phyloP scores from a whole-genome alignment of 1,140 invertebrate species.

The Apis mellifera region Amel_HAv3.1 CM009942.2:6054001-6054500 shows the following conservation, averaged over 20 bases:
- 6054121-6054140: neutral
- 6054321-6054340: neutral
- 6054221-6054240: slow-evolving; percentile 18
- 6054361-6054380: no score
- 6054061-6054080: slow-evolving; percentile 25
- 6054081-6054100: neutral
- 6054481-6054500: neutral
- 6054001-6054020: slow-evolving; percentile 27
- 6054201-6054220: slow-evolving; percentile 2
- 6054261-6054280: slow-evolving; percentile 63
- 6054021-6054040: slow-evolving; percentile 47
- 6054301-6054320: neutral
- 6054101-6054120: no score
- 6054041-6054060: slow-evolving; percentile 41
- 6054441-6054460: neutral
- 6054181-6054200: slow-evolving; percentile 29
- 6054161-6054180: neutral
- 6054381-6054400: no score
- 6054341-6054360: neutral
- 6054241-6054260: slow-evolving; percentile 62
- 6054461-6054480: no score
- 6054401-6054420: neutral
- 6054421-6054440: neutral
- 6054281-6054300: slow-evolving; percentile 64
- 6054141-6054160: neutral